Evolutionary conservation across 2,113 vertebrate species (phyloP).

Genomic region (Macroglossus sobrinus): DNA sequence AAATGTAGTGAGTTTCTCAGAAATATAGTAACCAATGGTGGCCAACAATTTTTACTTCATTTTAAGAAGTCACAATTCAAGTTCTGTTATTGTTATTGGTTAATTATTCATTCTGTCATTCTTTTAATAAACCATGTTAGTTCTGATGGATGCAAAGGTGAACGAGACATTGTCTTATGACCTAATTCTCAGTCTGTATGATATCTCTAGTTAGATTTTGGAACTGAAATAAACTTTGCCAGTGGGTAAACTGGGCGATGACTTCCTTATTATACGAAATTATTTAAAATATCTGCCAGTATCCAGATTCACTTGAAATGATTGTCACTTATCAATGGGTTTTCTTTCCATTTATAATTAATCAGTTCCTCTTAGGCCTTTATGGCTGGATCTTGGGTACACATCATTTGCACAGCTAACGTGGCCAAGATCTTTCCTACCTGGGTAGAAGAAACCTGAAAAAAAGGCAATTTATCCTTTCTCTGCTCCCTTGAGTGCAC

Average conservation of each 20-base stretch:
- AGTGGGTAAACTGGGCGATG: conserved; percentile 9
- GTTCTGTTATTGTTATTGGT: not conserved
- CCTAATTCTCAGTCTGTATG: not conserved
- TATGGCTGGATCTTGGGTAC: not conserved
- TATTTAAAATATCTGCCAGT: conserved; percentile 1
- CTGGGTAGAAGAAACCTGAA: not conserved
- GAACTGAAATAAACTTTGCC: not conserved
- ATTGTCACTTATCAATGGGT: not conserved
- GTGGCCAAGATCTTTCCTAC: not conserved
- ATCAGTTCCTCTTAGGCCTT: not conserved
- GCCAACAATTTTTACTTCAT: not conserved
- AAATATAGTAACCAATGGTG: not conserved
- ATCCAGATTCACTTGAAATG: conserved; percentile 2
- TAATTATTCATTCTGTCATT: conserved; percentile 35
- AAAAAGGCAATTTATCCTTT: not conserved
- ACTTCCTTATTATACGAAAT: not conserved
- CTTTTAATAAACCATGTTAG: not conserved
- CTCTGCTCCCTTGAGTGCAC: not conserved
- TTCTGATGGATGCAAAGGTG: not conserved
- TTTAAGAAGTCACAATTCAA: conserved; percentile 39
- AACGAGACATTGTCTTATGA: not conserved
- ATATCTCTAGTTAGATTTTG: not conserved
- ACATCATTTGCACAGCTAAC: not conserved
- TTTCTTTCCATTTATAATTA: conserved; percentile 26
- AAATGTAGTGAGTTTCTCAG: conserved; percentile 39